Percentiles rank a stretch among this genome's conserved stretches.
These are phyloP conservation scores for Andricus grossulariae DNA, from an alignment of 1,140 invertebrate genomes.

Conservation along the genomic window DNA sequence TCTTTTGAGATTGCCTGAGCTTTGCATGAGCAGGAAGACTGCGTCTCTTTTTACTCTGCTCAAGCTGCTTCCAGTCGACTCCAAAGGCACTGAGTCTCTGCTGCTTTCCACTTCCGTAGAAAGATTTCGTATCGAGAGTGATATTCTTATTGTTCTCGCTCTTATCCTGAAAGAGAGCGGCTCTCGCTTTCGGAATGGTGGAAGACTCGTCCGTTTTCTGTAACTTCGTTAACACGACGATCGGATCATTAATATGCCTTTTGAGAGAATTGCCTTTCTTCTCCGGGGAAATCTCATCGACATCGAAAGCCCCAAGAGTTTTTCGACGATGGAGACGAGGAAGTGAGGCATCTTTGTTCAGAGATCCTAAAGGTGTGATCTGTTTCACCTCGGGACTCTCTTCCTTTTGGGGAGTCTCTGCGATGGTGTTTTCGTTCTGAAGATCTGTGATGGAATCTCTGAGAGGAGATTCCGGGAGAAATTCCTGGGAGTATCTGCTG, in stretches of 20 bases:
- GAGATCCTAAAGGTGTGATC: constrained; percentile 64
- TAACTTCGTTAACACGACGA: constrained; percentile 45
- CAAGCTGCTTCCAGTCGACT: constrained; percentile 39
- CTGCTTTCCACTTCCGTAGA: constrained; percentile 55
- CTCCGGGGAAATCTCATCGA: constrained; percentile 52
- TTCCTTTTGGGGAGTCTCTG: constrained; percentile 62
- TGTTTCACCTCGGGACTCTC: constrained; percentile 52
- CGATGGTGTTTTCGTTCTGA: constrained; percentile 43
- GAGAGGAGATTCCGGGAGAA: constrained; percentile 62
- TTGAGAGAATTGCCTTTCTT: constrained; percentile 55
- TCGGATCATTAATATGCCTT: constrained; percentile 50
- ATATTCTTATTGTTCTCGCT: constrained; percentile 46
- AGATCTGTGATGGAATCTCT: constrained; percentile 46
- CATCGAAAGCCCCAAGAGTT: constrained; percentile 50
- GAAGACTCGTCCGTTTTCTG: constrained; percentile 54
- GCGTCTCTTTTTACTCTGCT: constrained; percentile 50
- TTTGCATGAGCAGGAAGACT: constrained; percentile 45
- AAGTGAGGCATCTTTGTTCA: constrained; percentile 54
- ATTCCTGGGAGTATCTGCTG: constrained; percentile 40
- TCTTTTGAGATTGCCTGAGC: constrained; percentile 42
- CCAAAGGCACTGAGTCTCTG: constrained; percentile 36
- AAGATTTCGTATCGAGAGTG: constrained; percentile 64
- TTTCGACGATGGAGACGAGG: constrained; percentile 64
- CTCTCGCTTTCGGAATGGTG: constrained; percentile 61
- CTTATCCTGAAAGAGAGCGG: constrained; percentile 66